Evolutionary conservation across 2,888 invertebrate genomes (phyloP), one percentile per base, ranked within the genome.

Genomic region (Branchinecta sandiegonensis): DNA sequence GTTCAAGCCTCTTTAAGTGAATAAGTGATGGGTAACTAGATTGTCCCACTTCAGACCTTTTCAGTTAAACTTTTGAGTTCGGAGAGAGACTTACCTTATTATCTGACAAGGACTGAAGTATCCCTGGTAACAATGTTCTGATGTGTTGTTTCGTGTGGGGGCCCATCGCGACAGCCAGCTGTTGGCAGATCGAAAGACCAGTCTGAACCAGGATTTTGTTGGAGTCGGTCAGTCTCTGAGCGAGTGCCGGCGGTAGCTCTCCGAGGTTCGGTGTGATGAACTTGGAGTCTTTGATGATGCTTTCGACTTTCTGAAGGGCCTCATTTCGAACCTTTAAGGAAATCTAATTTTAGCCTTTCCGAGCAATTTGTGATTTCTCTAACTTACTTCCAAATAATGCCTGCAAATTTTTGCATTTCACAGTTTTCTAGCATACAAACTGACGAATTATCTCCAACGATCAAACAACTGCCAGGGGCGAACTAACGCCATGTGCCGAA

Each of bases 121-220:
- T 86, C 1, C 88, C 87, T 0, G 95, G 94, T 73, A 92, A 88
- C 73, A 95, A 83, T 0, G 85, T 84, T 71, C 89, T 81, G 17
- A 93, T 83, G 75, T 93, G 89, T 66, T 83, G 83, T 75, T 88
- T 90, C 74, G 88, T 86, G 66, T 87, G 84, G 0, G 86, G 77
- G 0, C 95, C 94, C 85, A 95, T 88, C 0, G 91, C 88, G 0
- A 82, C 83, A 1, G 89, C 90, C 46, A 96, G 79, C 47, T 83
- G 83, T 74, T 91, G 88, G 75, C 93, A 92, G 70, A 95, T 86
- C 69, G 86, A 85, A 65, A 95, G 79, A 0, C 94, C 85, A 14
- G 86, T 85, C 74, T 89, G 89, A 0, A 91, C 91, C 72, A 96
- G 84, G 78, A 92, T 94, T 46, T 90, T 91, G 80, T 96, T 96